phyloP scores from a whole-genome alignment of 2,797 vertebrate species.

The Sebastolobus alascanus region DNA sequence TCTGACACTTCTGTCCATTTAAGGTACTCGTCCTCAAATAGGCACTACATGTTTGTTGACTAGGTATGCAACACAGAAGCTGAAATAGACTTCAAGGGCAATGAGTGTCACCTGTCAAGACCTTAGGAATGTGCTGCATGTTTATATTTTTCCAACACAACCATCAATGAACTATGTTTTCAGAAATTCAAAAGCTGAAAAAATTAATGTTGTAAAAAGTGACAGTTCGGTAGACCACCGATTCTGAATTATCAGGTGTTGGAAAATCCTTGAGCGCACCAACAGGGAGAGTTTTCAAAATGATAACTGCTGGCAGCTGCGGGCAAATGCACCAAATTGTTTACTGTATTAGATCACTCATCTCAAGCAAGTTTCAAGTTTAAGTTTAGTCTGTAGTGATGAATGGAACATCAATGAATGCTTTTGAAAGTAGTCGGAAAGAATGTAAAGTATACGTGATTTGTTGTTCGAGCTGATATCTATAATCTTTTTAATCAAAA shows the following conservation, averaged over 20 bases:
- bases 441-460: not conserved
- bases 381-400: constrained; percentile 7
- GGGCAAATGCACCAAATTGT: not conserved
- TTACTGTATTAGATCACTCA: not conserved
- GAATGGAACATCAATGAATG: constrained; percentile 1
- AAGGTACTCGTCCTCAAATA: no score
- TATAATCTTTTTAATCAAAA: not conserved
- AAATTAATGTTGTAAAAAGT: not conserved
- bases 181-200: not conserved
- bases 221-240: not conserved
- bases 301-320: not conserved
- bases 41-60: no score
- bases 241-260: not conserved
- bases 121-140: no score
- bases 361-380: not conserved
- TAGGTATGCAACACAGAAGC: no score
- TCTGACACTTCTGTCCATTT: no score
- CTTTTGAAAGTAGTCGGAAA: not conserved
- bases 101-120: no score
- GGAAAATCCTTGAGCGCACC: not conserved
- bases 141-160: no score
- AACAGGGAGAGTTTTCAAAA: not conserved
- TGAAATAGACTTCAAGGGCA: no score
- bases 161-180: not conserved
- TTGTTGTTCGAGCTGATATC: not conserved